These are phyloP conservation scores for Rhinophrynus dorsalis DNA, from an alignment of 2,797 vertebrate genomes.

Conservation along the genomic window DNA sequence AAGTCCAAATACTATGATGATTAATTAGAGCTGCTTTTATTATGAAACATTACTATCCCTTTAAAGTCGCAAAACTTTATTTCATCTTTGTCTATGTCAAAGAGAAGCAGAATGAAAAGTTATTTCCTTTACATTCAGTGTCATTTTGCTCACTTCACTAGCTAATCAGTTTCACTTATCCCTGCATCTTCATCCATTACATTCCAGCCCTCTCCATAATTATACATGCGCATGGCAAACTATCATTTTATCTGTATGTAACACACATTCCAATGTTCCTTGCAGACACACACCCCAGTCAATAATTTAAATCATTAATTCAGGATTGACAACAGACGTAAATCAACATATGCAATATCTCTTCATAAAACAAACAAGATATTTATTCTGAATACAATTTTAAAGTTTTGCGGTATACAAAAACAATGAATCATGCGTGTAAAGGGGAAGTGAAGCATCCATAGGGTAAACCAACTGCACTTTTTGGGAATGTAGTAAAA, in stretches of 20 bases:
- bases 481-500: no score
- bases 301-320: constrained; percentile 15
- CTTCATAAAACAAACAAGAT: no score
- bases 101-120: neutral
- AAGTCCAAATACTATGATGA: no score
- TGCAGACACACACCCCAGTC: neutral
- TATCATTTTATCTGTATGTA: constrained; percentile 25
- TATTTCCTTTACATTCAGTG: neutral
- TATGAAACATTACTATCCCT: no score
- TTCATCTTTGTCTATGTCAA: constrained; percentile 13
- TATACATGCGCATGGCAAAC: constrained; percentile 12
- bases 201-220: neutral
- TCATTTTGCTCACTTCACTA: constrained; percentile 6
- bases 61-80: neutral
- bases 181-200: neutral
- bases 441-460: no score
- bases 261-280: neutral
- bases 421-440: no score
- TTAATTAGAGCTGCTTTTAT: no score
- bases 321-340: neutral
- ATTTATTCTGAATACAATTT: no score
- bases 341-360: neutral
- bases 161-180: constrained; percentile 10
- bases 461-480: no score
- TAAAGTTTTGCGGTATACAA: no score